Percentiles rank a stretch among this genome's conserved stretches.
Evolutionary conservation across 2,113 vertebrate genomes (phyloP).

Genomic region (Cyprinodon tularosa): DNA sequence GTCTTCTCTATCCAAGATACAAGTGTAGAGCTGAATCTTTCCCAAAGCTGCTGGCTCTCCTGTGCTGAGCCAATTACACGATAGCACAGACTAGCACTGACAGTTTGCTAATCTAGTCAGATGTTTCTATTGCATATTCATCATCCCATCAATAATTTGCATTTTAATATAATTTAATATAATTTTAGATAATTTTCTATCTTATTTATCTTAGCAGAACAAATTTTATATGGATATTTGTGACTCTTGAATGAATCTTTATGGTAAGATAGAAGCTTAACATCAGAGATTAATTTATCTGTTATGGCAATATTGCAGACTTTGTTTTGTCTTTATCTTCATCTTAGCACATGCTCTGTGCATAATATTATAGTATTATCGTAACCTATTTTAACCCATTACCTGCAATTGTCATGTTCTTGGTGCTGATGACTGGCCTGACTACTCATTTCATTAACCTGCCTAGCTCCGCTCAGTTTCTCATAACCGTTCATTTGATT

Average conservation of each 20-base stretch:
- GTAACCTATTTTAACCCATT: slow-evolving; percentile 6
- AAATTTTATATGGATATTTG: slow-evolving; percentile 25
- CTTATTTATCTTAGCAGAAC: slow-evolving; percentile 50
- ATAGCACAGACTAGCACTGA: no score
- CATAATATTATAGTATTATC: no score
- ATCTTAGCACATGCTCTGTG: not conserved
- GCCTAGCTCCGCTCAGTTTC: no score
- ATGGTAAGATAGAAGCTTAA: slow-evolving; percentile 47
- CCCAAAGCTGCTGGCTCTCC: no score
- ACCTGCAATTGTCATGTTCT: not conserved
- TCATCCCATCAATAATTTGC: slow-evolving; percentile 42
- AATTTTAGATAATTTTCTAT: slow-evolving; percentile 36
- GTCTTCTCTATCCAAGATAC: no score
- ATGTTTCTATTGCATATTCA: slow-evolving; percentile 37
- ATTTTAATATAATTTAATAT: not conserved
- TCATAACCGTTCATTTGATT: no score
- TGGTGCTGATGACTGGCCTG: no score
- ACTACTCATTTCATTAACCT: no score
- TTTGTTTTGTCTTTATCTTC: slow-evolving; percentile 17
- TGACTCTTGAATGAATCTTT: slow-evolving; percentile 47
- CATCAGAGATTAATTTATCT: slow-evolving; percentile 56
- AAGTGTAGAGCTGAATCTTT: no score
- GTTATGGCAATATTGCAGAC: slow-evolving; percentile 15
- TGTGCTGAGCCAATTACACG: no score
- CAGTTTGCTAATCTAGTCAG: slow-evolving; percentile 3